Conservation (phyloP, 2,888 invertebrate genomes). For the Drymonia ruficornis region DNA sequence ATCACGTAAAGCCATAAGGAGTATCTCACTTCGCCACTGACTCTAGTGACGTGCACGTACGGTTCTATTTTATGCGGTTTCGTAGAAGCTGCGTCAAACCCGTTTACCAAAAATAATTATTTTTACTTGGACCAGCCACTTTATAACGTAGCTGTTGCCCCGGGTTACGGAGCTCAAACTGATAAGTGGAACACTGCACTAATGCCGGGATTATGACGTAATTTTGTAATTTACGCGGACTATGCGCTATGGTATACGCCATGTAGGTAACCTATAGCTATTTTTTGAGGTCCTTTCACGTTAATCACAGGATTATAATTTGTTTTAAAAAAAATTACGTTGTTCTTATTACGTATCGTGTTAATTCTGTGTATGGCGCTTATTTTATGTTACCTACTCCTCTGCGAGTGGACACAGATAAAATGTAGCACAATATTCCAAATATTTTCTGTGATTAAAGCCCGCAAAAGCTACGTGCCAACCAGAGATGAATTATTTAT, state of each 20-base stretch:
- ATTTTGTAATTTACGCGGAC: slow-evolving; percentile 37
- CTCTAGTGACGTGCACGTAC: not conserved
- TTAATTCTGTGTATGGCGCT: no score
- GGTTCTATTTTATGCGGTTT: not conserved
- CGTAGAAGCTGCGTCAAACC: not conserved
- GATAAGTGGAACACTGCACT: slow-evolving; percentile 47
- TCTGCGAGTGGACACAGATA: no score
- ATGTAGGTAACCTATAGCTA: no score
- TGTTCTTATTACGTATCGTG: no score
- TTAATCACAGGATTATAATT: no score
- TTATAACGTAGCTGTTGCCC: slow-evolving; percentile 34
- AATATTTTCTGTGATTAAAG: no score
- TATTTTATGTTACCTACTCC: no score
- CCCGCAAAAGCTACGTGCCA: no score
- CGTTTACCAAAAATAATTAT: slow-evolving; percentile 3
- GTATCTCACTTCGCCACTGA: not conserved
- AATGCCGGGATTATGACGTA: slow-evolving; percentile 45
- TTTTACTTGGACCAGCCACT: slow-evolving; percentile 12
- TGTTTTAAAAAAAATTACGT: no score
- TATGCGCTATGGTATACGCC: slow-evolving; percentile 24
- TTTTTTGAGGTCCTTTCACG: no score
- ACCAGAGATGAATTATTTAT: no score
- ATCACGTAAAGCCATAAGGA: not conserved
- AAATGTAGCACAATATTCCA: no score
- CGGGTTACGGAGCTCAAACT: slow-evolving; percentile 50